Percentiles rank a stretch among this genome's conserved stretches.
Evolutionary conservation across 2,888 invertebrate genomes (phyloP).

Genomic region (Drosophila leonis): DNA sequence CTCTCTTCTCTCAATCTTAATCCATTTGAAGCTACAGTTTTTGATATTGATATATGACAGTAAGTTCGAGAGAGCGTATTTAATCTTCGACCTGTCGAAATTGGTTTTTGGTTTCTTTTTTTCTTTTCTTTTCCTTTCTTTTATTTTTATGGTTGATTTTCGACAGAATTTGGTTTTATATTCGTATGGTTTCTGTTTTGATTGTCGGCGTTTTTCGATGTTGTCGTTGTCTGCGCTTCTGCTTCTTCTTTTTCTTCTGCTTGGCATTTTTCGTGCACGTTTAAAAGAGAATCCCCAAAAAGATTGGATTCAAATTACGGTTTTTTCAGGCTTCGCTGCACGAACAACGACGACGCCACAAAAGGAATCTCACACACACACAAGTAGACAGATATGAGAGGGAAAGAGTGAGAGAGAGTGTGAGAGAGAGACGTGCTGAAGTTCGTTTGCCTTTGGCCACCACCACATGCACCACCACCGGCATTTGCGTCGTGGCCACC

Average conservation of each 20-base stretch:
- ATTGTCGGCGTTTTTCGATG: slow-evolving; percentile 60
- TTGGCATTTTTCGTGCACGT: slow-evolving; percentile 32
- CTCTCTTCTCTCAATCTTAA: not conserved
- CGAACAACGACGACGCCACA: slow-evolving; percentile 38
- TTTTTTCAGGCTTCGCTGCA: slow-evolving; percentile 78
- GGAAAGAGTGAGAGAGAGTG: slow-evolving; percentile 2
- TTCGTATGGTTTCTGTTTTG: slow-evolving; percentile 79
- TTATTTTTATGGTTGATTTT: slow-evolving; percentile 56
- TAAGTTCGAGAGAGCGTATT: slow-evolving; percentile 23
- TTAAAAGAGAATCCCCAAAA: slow-evolving; percentile 69
- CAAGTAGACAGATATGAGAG: slow-evolving; percentile 2
- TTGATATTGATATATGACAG: not conserved
- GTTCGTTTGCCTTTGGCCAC: slow-evolving; percentile 65
- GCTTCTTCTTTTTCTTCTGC: not conserved
- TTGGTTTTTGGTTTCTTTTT: slow-evolving; percentile 10
- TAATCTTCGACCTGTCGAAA: not conserved
- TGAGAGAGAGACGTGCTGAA: slow-evolving; percentile 29
- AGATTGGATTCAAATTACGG: slow-evolving; percentile 80
- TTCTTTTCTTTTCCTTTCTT: slow-evolving; percentile 30
- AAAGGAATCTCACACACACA: slow-evolving; percentile 45
- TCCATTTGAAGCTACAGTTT: not conserved
- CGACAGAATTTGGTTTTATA: slow-evolving; percentile 52
- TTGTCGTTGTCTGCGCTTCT: slow-evolving; percentile 28
- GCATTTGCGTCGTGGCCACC: slow-evolving; percentile 58
- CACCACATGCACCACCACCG: slow-evolving; percentile 17